Percentiles rank a stretch among this genome's conserved stretches.
phyloP scores from a whole-genome alignment of 2,797 vertebrate genomes.

The Syngnathus rostellatus region DNA sequence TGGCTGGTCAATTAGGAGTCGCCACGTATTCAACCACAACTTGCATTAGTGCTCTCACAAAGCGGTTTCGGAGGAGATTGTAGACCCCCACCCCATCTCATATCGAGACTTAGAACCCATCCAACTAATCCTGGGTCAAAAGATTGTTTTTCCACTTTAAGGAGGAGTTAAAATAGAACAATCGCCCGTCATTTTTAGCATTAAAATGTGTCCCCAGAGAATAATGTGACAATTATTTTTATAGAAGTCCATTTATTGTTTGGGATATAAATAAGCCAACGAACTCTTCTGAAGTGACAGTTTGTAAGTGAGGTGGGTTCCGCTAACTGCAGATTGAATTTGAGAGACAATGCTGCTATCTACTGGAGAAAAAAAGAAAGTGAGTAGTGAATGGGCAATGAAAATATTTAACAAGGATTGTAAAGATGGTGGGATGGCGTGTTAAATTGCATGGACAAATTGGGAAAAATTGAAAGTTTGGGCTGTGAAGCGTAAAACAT shows the following conservation, averaged over 20 bases:
- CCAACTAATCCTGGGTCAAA: slow-evolving; percentile 40
- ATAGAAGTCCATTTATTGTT: slow-evolving; percentile 9
- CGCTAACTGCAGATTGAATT: slow-evolving; percentile 27
- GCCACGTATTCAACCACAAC: slow-evolving; percentile 32
- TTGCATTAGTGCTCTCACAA: slow-evolving; percentile 38
- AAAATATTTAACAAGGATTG: neutral
- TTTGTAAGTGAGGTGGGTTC: too few species aligned
- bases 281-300: slow-evolving; percentile 9
- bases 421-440: neutral
- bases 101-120: slow-evolving; percentile 47
- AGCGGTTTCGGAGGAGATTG: slow-evolving; percentile 43
- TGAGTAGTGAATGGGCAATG: neutral
- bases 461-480: neutral
- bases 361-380: slow-evolving; percentile 31
- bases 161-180: neutral
- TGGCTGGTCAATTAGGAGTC: slow-evolving; percentile 29
- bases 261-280: slow-evolving; percentile 65
- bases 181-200: neutral
- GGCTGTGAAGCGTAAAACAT: too few species aligned
- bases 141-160: neutral
- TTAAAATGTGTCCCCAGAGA: neutral
- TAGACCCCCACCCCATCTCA: neutral
- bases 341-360: slow-evolving; percentile 63
- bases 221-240: neutral
- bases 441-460: neutral